Base-by-base conservation (phyloP, 2,888 invertebrate genomes). In the Tachina lurida region DNA sequence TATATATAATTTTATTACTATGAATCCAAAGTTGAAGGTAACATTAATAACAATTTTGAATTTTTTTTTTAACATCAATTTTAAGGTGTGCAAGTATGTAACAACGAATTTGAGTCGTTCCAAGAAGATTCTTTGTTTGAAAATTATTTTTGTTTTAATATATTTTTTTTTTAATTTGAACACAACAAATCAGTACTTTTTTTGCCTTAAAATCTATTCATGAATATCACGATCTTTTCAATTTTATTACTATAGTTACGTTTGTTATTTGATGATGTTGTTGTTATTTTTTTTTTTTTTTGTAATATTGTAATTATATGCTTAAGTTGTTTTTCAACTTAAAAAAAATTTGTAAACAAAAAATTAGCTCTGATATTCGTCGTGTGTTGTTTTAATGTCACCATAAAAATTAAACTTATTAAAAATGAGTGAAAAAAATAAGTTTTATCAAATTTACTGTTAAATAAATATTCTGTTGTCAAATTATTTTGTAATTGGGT, bases 141-240 rank as follows among this genome's bases (percentile, higher is more conserved):
- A 47, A 43, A 47, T 60, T 41, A 65, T 52, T 60, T 39, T 41
- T 31, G 19, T 43, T 19, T 73, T 58, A 3, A 63, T 56, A n/a
- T n/a, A n/a, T n/a, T n/a, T 60, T 41, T 68, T 77, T 67, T 68
- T 13, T 47, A 63, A 41, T 60, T 58, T 70, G 3, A 60, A 41
- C 13, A 63, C n/a, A n/a, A 83, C 10, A 58, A 60, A 41, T 62
- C 43, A 43, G 62, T 62, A 39, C 3, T 81, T 76, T 31, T 22
- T 84, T 73, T 73, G 58, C 52, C 73, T 84, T 49, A 80, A 84
- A 71, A 56, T 77, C 67, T 78, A 76, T 76, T 65, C 63, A 71
- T 52, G 68, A 76, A 67, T 77, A 81, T 81, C 84, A 84, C 84
- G 84, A 81, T 77, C 58, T 71, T 67, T 65, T 19, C 49, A 31